Evolutionary conservation across 2,888 invertebrate genomes (phyloP).

Genomic region (Lasioglossum calceatum): DNA sequence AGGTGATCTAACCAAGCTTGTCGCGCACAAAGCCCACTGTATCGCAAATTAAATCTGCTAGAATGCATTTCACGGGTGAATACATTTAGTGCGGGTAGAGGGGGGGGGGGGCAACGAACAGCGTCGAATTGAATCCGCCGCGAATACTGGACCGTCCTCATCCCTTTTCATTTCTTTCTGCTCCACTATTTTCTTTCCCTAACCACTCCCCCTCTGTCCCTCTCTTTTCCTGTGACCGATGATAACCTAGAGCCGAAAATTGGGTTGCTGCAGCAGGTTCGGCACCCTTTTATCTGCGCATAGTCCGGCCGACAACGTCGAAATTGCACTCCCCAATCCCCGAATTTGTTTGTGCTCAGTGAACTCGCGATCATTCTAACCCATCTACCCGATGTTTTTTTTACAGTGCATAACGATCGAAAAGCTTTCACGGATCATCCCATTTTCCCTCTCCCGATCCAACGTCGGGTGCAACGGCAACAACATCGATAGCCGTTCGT

Average conservation of each 20-base stretch:
- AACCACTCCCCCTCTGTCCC: not conserved
- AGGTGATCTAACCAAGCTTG: constrained; percentile 6
- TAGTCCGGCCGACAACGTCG: constrained; percentile 15
- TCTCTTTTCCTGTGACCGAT: not conserved
- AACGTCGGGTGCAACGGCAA: not conserved
- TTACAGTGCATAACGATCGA: not conserved
- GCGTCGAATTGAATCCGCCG: not conserved
- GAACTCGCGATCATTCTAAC: constrained; percentile 27
- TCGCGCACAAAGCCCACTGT: not conserved
- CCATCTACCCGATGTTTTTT: constrained; percentile 18
- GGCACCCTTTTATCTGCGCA: constrained; percentile 36
- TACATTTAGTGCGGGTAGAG: constrained; percentile 33
- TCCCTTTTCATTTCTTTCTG: not conserved
- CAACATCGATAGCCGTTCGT: not conserved
- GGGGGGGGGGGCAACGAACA: not conserved
- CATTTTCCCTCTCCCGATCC: not conserved
- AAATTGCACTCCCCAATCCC: constrained; percentile 45
- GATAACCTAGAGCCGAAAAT: constrained; percentile 45
- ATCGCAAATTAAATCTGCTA: constrained; percentile 58
- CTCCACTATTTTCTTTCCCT: not conserved
- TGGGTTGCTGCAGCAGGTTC: constrained; percentile 42
- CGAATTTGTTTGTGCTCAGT: constrained; percentile 41
- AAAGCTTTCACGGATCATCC: constrained; percentile 8
- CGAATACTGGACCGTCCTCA: constrained; percentile 13
- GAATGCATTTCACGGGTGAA: constrained; percentile 51